Evolutionary conservation across 2,797 vertebrate genomes (phyloP).

Genomic region (Bryconaethiops microstoma): DNA sequence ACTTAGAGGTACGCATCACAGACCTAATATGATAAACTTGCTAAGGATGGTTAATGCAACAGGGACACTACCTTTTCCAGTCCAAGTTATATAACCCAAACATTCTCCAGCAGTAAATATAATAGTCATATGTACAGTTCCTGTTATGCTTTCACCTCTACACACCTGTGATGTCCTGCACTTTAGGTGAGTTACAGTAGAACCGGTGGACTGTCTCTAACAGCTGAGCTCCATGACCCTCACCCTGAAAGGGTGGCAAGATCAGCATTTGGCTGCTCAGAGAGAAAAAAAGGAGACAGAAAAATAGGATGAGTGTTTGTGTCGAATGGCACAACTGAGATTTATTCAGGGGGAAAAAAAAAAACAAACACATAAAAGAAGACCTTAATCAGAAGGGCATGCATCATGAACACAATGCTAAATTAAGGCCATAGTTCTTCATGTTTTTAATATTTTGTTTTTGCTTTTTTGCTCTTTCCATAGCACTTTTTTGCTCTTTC

Average conservation of each 20-base stretch:
- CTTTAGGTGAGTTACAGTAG: slow-evolving; percentile 87
- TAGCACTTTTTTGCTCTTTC: too few relatives aligned
- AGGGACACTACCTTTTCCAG: too few relatives aligned
- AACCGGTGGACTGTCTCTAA: slow-evolving; percentile 95
- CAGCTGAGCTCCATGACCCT: slow-evolving; percentile 96
- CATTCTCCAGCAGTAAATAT: slow-evolving; percentile 14
- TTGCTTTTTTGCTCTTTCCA: neutral
- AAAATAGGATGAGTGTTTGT: too few relatives aligned
- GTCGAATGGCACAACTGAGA: too few relatives aligned
- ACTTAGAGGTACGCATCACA: neutral
- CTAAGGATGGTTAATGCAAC: neutral
- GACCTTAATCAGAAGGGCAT: slow-evolving; percentile 3
- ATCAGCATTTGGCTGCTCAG: slow-evolving; percentile 93
- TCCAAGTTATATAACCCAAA: neutral
- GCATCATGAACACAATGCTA: neutral
- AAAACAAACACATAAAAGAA: slow-evolving; percentile 3
- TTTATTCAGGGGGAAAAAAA: too few relatives aligned
- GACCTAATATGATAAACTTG: neutral
- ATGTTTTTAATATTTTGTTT: slow-evolving; percentile 9
- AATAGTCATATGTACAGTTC: neutral
- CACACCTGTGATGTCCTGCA: slow-evolving; percentile 96
- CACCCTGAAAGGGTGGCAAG: slow-evolving; percentile 96
- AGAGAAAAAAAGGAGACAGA: neutral
- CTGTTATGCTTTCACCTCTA: neutral
- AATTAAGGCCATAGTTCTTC: slow-evolving; percentile 21